Evolutionary conservation across 2,888 invertebrate species (phyloP), one percentile per base, ranked within the genome.

Genomic region (Callyntrura sp.): DNA sequence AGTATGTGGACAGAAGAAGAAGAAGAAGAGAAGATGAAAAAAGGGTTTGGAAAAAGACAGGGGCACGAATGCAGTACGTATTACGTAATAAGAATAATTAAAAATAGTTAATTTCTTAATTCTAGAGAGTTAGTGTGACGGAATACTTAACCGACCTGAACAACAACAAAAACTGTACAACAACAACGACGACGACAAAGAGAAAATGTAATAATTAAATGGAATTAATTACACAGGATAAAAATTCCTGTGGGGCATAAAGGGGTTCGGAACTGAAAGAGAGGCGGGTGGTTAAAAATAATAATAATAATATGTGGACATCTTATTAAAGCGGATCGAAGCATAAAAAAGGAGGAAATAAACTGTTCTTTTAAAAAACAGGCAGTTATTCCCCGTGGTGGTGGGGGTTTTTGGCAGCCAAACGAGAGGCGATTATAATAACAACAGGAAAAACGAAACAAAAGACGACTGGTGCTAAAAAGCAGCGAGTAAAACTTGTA

Each of bases 11-110:
- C n/a, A 51, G 51, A 51, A 14, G 8, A 17, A n/a, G 35, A 35
- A 51, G 51, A 51, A 14, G 8, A 17, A n/a, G 35, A 35, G 35
- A 57, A 57, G 65, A 65, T n/a, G 76, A 84, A 88, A 48, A 85
- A 73, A 62, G 85, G 90, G 68, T 85, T 12, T 78, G 86, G 90
- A 90, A 79, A 87, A 55, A 93, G 93, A 93, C 93, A 93, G 92
- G 93, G 93, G 93, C 93, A 93, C 93, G 93, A 92, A 91, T 93
- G 92, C 91, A 87, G 35, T 84, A 68, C 14, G 2, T 35, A 35
- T 35, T 35, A 35, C 35, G 25, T 25, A 17, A 20, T 65, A 65
- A 20, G 0, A 65, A 12, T 65, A 65, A 23, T 65, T 65, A 65
- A 12, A 23, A n/a, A 28, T 85, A 84, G n/a, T 55, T 73, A 57